Evolutionary conservation across 2,113 vertebrate genomes (phyloP).

Genomic region (Lota lota): DNA sequence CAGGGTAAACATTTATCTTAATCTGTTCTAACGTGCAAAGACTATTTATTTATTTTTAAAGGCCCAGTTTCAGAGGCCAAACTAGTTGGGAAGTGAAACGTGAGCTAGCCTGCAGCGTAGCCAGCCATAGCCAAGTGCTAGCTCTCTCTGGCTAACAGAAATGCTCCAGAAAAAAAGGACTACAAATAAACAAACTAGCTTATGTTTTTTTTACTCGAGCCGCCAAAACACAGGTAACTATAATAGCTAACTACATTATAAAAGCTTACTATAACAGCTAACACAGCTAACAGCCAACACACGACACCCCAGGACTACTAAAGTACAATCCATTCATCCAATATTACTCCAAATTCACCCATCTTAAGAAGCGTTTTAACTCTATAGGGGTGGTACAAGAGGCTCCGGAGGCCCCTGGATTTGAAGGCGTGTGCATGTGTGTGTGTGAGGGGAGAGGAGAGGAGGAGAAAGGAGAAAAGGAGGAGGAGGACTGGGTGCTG

Average conservation of each 20-base stretch:
- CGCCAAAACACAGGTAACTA: too few species aligned
- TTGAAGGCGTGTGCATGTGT: not conserved
- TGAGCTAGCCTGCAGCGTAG: slow-evolving; percentile 8
- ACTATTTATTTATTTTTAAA: slow-evolving; percentile 24
- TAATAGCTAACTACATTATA: too few species aligned
- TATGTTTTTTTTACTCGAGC: not conserved
- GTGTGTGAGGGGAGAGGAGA: not conserved
- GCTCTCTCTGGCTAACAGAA: slow-evolving; percentile 11
- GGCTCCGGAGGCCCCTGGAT: too few species aligned
- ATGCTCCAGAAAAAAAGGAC: not conserved
- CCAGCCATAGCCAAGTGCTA: slow-evolving; percentile 18
- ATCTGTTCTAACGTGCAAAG: slow-evolving; percentile 25
- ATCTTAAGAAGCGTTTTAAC: too few species aligned
- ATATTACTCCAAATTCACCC: too few species aligned
- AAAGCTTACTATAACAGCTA: too few species aligned
- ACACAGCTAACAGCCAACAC: too few species aligned
- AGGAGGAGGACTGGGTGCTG: slow-evolving; percentile 5
- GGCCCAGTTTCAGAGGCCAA: slow-evolving; percentile 19
- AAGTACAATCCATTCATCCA: too few species aligned
- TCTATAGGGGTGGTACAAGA: too few species aligned
- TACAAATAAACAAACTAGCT: slow-evolving; percentile 10
- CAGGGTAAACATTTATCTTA: slow-evolving; percentile 23
- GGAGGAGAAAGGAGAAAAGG: not conserved
- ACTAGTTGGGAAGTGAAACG: slow-evolving; percentile 25
- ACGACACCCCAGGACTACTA: too few species aligned